Evolutionary conservation across 2,797 vertebrate species (phyloP).

Genomic region (Atherinosoma microstoma): DNA sequence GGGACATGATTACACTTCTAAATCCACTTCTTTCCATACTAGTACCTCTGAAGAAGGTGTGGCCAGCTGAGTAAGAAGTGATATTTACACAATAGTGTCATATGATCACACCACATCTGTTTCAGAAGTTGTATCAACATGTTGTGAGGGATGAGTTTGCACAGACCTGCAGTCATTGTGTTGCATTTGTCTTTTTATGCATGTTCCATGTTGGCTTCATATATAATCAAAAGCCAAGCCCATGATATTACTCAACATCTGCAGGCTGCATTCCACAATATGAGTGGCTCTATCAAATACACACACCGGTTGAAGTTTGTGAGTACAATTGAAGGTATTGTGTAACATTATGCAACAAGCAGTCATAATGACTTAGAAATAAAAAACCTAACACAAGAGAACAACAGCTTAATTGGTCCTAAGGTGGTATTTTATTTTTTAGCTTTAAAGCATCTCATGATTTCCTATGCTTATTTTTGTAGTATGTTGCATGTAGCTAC

Average conservation of each 20-base stretch:
- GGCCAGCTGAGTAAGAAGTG: neutral
- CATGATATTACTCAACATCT: conserved; percentile 4
- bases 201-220: neutral
- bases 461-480: neutral
- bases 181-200: neutral
- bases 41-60: neutral
- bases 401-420: neutral
- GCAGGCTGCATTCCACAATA: neutral
- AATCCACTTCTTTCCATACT: neutral
- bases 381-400: too few relatives aligned
- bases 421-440: neutral
- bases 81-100: neutral
- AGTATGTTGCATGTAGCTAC: neutral
- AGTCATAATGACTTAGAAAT: too few relatives aligned
- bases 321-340: neutral
- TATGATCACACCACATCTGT: neutral
- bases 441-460: neutral
- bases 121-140: conserved; percentile 10
- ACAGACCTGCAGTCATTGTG: neutral
- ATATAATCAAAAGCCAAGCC: neutral
- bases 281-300: neutral
- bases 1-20: neutral
- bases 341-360: neutral
- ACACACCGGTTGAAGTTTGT: neutral
- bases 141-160: conserved; percentile 4